Base-by-base conservation (phyloP, 1,140 invertebrate genomes). In the Drosophila albomicans region DNA sequence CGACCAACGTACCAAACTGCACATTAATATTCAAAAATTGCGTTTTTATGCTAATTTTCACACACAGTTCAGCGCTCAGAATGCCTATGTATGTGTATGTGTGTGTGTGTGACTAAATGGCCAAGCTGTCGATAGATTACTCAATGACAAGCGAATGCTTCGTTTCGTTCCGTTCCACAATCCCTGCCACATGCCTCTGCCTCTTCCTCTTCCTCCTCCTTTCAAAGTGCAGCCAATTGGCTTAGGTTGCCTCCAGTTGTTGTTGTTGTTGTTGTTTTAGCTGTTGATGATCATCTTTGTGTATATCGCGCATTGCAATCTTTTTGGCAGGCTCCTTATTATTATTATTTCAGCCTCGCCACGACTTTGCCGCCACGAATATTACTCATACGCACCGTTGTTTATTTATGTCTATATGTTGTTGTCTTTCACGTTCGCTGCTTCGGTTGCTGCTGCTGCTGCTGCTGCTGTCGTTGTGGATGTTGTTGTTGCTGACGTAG, bases 1-100 rank as follows among this genome's bases (percentile, higher is more conserved):
- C 35, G 35, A 10, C 7, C 1, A 38, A 2, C 32, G 5, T 0
- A 32, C 0, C 32, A 32, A 32, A 68, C 49, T 72, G 73, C 80
- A 89, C 82, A 91, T 91, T 91, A 91, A 91, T 91, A 91, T 91
- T 91, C 89, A 84, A 89, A 91, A 89, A 91, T 91, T 89, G 89
- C 89, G 89, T 91, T 91, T 91, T 91, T 91, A 91, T 91, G 89
- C 89, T 91, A 91, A 91, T 91, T 91, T 78, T 75, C 81, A 79
- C 87, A 80, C 81, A 85, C 69, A 65, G 28, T 25, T 15, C 35
- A 38, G 35, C 32, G 45, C 32, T 41, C 28, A 54, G 51, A 35
- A 30, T 63, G 45, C 49, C 13, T 49, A 32, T 54, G 45, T 62
- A 25, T 59, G 6, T 51, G 67, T 51, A 8, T 46, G 38, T 25